phyloP scores from a whole-genome alignment of 2,113 vertebrate species.

The Mystacornis crossleyi region DNA sequence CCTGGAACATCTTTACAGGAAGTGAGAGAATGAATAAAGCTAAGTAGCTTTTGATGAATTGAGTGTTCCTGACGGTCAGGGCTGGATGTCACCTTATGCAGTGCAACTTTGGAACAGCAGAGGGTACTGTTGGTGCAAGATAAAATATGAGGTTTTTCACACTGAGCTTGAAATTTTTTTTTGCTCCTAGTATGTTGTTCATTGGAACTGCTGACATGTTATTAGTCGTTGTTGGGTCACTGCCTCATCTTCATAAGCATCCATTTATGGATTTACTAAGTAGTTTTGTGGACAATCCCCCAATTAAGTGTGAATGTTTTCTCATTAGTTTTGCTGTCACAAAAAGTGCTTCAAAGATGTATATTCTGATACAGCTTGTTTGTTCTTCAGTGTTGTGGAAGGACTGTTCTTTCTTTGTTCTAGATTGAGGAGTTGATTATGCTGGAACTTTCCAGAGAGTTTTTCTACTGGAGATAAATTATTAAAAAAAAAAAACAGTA shows the following conservation, averaged over 20 bases:
- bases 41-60: background rate
- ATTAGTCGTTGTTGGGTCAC: background rate
- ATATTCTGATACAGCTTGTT: background rate
- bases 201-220: background rate
- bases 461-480: background rate
- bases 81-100: background rate
- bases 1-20: background rate
- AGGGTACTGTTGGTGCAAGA: conserved; percentile 59
- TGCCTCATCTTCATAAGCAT: accelerated
- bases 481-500: background rate
- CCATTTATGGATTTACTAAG: background rate
- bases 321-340: background rate
- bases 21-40: background rate
- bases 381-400: background rate
- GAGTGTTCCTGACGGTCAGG: background rate
- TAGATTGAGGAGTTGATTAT: background rate
- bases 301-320: background rate
- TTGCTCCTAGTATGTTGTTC: background rate
- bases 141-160: background rate
- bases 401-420: background rate
- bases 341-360: background rate
- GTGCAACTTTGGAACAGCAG: conserved; percentile 21
- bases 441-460: background rate
- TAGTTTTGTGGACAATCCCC: background rate
- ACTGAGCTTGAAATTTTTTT: background rate